phyloP scores from a whole-genome alignment of 2,797 vertebrate species.

The Cynopterus sphinx region DNA sequence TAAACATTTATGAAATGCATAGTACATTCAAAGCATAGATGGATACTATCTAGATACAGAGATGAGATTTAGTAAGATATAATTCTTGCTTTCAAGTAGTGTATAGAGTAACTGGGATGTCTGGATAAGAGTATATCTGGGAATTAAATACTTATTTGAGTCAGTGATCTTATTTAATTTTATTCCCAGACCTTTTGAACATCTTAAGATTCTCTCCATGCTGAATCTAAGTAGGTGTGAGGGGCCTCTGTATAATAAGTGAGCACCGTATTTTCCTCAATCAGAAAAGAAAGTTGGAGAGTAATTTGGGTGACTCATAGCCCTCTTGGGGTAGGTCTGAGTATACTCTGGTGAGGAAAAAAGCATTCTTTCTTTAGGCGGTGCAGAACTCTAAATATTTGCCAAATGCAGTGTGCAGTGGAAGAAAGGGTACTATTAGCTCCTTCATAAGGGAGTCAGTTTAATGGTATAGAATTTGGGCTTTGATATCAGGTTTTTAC shows the following conservation, averaged over 20 bases:
- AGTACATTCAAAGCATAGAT: background rate
- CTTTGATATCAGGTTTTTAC: background rate
- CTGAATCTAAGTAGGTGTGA: background rate
- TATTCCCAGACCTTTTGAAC: background rate
- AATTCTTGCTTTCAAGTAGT: slow-evolving; percentile 12
- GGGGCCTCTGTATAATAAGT: background rate
- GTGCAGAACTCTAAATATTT: background rate
- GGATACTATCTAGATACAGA: background rate
- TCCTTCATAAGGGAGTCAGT: background rate
- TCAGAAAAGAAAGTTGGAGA: background rate
- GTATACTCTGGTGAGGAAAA: background rate
- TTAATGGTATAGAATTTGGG: background rate
- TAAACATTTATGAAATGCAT: background rate
- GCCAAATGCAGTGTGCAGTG: background rate
- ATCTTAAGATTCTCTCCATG: background rate
- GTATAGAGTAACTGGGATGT: background rate
- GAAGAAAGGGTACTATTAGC: background rate
- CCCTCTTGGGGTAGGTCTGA: background rate
- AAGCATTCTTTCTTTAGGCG: background rate
- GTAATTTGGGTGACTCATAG: background rate
- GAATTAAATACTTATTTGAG: slow-evolving; percentile 33
- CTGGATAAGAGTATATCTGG: background rate
- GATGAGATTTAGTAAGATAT: background rate
- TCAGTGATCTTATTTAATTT: slow-evolving; percentile 21
- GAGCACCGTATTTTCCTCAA: background rate